Evolutionary conservation across 2,113 vertebrate species (phyloP).

Genomic region (Leiothrix lutea): DNA sequence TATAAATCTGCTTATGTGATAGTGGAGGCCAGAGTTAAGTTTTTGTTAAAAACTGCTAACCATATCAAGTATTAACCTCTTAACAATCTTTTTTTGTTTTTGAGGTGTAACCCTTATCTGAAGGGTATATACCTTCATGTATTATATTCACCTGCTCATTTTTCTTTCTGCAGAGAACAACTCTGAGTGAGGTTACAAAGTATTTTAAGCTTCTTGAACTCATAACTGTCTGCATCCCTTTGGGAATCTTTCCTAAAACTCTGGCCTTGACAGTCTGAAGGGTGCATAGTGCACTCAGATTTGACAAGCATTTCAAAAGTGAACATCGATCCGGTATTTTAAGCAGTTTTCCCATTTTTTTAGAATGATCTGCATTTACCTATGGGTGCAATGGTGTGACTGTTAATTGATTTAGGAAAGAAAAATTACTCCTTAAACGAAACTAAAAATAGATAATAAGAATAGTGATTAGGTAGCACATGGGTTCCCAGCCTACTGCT

Average conservation of each 20-base stretch:
- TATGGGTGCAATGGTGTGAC: neutral
- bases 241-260: neutral
- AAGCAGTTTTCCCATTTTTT: neutral
- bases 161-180: neutral
- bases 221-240: neutral
- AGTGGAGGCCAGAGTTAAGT: neutral
- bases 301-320: constrained; percentile 9
- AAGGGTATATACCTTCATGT: neutral
- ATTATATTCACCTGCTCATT: neutral
- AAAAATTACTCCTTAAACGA: neutral
- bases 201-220: constrained; percentile 14
- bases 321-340: neutral
- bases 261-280: constrained; percentile 1
- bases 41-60: neutral
- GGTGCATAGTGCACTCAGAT: neutral
- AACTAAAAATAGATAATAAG: neutral
- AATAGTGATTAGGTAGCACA: neutral
- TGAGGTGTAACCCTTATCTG: neutral
- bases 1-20: neutral
- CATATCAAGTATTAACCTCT: neutral
- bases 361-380: neutral
- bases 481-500: neutral
- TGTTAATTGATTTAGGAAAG: neutral
- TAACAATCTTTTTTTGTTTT: neutral
- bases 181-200: neutral